Conservation (phyloP, 2,113 vertebrate species). For the Rynchops niger region DNA sequence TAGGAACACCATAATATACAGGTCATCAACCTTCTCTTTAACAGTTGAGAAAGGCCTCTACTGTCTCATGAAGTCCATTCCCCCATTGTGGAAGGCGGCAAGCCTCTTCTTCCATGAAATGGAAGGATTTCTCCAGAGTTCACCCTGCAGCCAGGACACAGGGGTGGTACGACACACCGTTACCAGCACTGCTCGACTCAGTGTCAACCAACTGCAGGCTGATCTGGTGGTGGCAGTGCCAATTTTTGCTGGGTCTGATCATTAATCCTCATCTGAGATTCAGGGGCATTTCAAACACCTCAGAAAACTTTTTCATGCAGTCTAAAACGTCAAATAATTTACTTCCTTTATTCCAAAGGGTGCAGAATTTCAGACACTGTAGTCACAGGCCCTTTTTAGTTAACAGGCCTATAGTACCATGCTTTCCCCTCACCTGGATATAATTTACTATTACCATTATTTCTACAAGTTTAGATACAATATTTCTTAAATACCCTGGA, state of each 20-base stretch:
- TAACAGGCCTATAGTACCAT: not conserved
- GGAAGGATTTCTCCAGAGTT: not conserved
- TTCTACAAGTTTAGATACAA: not conserved
- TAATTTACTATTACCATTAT: not conserved
- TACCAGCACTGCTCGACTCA: fast-evolving
- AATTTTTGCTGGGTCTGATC: not conserved
- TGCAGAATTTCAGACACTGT: not conserved
- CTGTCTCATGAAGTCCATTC: not conserved
- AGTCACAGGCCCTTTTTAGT: not conserved
- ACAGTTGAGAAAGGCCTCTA: not conserved
- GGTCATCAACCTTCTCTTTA: not conserved
- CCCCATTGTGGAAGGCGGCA: not conserved
- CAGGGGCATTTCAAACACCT: not conserved
- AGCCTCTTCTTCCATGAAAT: not conserved
- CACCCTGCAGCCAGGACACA: fast-evolving
- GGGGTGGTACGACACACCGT: fast-evolving
- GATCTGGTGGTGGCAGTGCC: not conserved
- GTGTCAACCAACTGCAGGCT: not conserved
- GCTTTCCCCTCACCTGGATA: not conserved
- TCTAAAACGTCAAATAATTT: not conserved
- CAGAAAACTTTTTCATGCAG: not conserved
- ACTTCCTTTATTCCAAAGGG: not conserved
- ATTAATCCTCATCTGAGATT: not conserved
- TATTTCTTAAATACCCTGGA: not conserved
- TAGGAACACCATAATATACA: not conserved